Conservation (phyloP, 1,140 invertebrate species). For the Pomacea maculata region DNA sequence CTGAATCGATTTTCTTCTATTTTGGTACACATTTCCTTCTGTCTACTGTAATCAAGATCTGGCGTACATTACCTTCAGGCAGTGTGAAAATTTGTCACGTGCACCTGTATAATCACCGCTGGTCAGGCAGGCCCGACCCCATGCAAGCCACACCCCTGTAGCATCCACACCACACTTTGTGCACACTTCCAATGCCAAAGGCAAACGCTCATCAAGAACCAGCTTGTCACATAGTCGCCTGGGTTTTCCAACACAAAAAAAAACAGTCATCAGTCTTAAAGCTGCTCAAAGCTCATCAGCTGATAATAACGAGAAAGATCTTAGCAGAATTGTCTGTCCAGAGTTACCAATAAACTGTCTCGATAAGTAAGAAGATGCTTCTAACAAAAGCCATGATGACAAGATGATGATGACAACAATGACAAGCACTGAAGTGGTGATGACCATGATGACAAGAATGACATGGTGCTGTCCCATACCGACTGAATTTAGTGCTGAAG, state of each 20-base stretch:
- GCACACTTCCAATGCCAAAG: conserved; percentile 84
- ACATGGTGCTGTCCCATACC: not conserved
- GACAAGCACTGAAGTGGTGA: not conserved
- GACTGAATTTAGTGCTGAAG: no score
- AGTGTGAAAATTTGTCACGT: conserved; percentile 69
- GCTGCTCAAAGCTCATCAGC: no score
- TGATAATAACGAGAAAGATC: no score
- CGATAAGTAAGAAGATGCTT: not conserved
- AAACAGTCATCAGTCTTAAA: not conserved
- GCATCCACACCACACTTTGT: conserved; percentile 83
- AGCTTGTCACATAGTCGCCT: conserved; percentile 73
- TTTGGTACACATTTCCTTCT: no score
- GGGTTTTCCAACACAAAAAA: conserved; percentile 37
- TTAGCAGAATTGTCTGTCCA: not conserved
- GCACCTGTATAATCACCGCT: conserved; percentile 80
- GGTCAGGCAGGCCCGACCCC: conserved; percentile 84
- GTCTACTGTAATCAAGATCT: not conserved
- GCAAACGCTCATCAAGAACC: conserved; percentile 83
- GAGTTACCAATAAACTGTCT: not conserved
- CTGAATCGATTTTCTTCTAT: no score
- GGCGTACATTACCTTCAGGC: conserved; percentile 56
- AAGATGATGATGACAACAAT: not conserved
- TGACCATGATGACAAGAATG: not conserved
- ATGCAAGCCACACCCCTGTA: conserved; percentile 82
- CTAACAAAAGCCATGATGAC: not conserved